These are phyloP conservation scores for Arnoldichthys spilopterus DNA, from an alignment of 2,797 vertebrate genomes.

Conservation along the genomic window DNA sequence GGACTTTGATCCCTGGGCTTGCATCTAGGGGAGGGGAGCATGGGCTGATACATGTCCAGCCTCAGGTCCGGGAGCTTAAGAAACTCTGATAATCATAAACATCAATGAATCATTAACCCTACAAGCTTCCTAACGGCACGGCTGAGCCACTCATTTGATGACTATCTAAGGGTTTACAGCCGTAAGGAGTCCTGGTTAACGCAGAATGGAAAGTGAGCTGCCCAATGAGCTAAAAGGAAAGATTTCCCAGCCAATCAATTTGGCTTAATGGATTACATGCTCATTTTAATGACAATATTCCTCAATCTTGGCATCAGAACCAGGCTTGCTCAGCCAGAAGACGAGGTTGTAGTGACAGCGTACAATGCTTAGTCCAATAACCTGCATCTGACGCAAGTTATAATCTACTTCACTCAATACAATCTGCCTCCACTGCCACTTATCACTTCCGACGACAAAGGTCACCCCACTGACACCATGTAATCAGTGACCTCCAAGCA, in stretches of 20 bases:
- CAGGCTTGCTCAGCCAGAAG: background rate
- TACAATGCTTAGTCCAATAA: conserved; percentile 27
- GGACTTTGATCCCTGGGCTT: conserved; percentile 73
- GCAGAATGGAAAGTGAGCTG: background rate
- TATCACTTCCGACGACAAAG: conserved; percentile 43
- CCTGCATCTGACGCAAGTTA: conserved; percentile 39
- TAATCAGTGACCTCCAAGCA: conserved; percentile 15
- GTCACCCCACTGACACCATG: conserved; percentile 34
- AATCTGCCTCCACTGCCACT: conserved; percentile 31
- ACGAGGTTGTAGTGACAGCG: conserved; percentile 1
- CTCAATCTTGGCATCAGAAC: background rate
- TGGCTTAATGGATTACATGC: background rate
- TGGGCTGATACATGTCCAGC: conserved; percentile 56
- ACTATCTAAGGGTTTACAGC: conserved; percentile 50
- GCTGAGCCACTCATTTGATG: conserved; percentile 68
- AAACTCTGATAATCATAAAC: conserved; percentile 78
- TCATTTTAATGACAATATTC: background rate
- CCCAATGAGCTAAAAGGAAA: conserved; percentile 10
- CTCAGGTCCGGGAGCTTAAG: conserved; percentile 64
- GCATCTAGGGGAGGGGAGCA: conserved; percentile 48
- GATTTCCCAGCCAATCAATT: background rate
- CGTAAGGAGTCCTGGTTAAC: background rate
- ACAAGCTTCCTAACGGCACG: conserved; percentile 61
- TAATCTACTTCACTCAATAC: conserved; percentile 54
- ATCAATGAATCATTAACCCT: conserved; percentile 77